Percentiles rank a stretch among this genome's conserved stretches.
These are phyloP conservation scores for Eristalinus sepulchralis DNA, from an alignment of 2,888 invertebrate genomes.

Conservation along the genomic window DNA sequence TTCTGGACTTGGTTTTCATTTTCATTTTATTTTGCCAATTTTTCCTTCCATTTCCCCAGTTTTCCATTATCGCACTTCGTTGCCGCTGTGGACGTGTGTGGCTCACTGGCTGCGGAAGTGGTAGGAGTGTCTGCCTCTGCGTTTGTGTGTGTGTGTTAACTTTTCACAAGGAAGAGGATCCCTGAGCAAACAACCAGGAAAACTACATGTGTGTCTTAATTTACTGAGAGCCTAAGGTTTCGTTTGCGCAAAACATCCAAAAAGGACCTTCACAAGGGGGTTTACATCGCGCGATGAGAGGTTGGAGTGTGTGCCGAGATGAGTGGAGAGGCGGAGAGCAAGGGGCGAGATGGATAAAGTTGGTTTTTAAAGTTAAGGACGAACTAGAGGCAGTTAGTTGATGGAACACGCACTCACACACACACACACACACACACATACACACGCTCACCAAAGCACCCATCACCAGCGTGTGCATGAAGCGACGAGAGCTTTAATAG, in stretches of 20 bases:
- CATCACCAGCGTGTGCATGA: conserved; percentile 20
- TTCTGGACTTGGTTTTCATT: background rate
- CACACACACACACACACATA: background rate
- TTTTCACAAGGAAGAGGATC: conserved; percentile 31
- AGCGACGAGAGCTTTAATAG: conserved; percentile 15
- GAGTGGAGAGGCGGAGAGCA: too few species aligned
- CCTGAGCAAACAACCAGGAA: conserved; percentile 35
- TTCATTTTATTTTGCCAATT: background rate
- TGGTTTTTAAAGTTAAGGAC: conserved; percentile 28
- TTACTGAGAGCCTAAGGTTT: conserved; percentile 27
- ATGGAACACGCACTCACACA: background rate
- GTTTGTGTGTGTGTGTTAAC: conserved; percentile 6
- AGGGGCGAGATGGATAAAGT: background rate
- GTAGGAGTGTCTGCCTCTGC: background rate
- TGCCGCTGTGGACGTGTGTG: conserved; percentile 40
- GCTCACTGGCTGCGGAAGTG: background rate
- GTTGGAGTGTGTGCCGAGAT: background rate
- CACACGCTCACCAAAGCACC: too few species aligned
- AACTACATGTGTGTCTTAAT: conserved; percentile 58
- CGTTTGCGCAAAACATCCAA: conserved; percentile 9
- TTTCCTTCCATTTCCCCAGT: conserved; percentile 24
- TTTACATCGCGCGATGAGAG: background rate
- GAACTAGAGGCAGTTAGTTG: conserved; percentile 8
- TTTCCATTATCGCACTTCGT: conserved; percentile 65
- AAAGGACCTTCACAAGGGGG: background rate